Evolutionary conservation across 2,797 vertebrate species (phyloP), one percentile per base, ranked within the genome.

Genomic region (Orientallactaga sibirica): DNA sequence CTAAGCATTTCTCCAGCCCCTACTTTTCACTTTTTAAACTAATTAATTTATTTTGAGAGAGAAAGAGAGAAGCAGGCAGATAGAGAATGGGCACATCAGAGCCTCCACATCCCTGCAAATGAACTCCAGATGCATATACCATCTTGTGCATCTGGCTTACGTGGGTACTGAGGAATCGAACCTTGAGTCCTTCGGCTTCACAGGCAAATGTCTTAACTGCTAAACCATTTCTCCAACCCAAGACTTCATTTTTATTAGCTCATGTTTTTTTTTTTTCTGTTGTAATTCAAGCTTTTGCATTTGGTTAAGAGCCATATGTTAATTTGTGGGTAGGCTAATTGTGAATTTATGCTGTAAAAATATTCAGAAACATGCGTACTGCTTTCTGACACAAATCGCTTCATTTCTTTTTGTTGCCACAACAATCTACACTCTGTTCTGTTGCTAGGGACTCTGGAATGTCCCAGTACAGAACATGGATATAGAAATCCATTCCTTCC

Each of bases 361-460:
- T 86, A 76, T 33, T 94, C 29, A 37, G 67, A 93, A 91, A 76
- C 82, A 68, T 90, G 62, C 9, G n/a, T 70, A 58, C 61, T 58
- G 66, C 79, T 20, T 48, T 81, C 75, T 92, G 27, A 92, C 61
- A 91, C 91, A 93, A 33, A 81, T 85, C 43, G 37, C 93, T 81
- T 92, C 41, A 29, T 95, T 85, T 92, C 75, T 93, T 84, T 88
- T 61, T 88, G 92, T 95, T 96, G 82, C 76, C 88, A 96, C 88
- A 94, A 61, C 90, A 92, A 94, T 94, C 52, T 68, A 86, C 41
- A 52, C 15, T 62, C 76, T 88, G 75, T 86, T 91, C 64, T 92
- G 88, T 97, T 94, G 90, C 92, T 96, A 91, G 92, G 95, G 88
- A 87, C 90, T 90, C 70, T 92, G 94, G 94, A 96, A 94, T 97